Base-by-base conservation (phyloP, 2,888 invertebrate species). In the Aphodius sticticus region DNA sequence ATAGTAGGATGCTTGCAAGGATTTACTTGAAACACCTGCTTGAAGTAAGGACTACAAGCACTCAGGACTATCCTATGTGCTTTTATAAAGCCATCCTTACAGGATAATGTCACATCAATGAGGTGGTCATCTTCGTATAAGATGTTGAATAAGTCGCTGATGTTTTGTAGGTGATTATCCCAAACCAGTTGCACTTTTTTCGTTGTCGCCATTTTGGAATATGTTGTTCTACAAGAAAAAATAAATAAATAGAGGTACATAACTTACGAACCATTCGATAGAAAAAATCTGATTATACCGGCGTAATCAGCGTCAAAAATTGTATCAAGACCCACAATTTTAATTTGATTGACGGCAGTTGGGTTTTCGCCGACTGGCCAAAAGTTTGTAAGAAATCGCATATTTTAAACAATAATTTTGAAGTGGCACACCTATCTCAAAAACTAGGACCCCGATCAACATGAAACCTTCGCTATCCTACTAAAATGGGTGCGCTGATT, bases 1-100 rank as follows among this genome's bases (percentile, higher is more conserved):
- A 95, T 91, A 83, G 94, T 93, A 35, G 95, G 94, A 86, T 95
- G 94, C 86, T 94, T 93, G 86, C 93, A 93, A 84, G 93, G 93
- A 88, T 94, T 94, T 88, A 94, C 94, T 87, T 92, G 92, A 90
- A 95, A 94, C 84, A 95, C 93, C 84, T 93, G 92, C 87, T 94
- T 94, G 89, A 95, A 95, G 88, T 95, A 95, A 77, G 94, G 93
- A 86, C 94, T 94, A 89, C 94, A 94, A 77, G 94, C 94, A 74
- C 95, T 94, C 82, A 95, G 90, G 83, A 95, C 93, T 83, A 95
- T 91, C 87, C 94, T 93, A 88, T 94, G 94, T 71, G 94, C 94
- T 86, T 92, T 92, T 84, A 94, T 90, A 87, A 93, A 92, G 69
- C 94, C 94, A 88, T 93, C 94, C 86, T 92, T 92, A 89, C 94